A percentile compares a stretch with the other conserved stretches of the same genome.
Evolutionary conservation across 37 sponge, comb jelly and placozoan species (phyloP).

Genomic region (Tethya wilhelma): DNA sequence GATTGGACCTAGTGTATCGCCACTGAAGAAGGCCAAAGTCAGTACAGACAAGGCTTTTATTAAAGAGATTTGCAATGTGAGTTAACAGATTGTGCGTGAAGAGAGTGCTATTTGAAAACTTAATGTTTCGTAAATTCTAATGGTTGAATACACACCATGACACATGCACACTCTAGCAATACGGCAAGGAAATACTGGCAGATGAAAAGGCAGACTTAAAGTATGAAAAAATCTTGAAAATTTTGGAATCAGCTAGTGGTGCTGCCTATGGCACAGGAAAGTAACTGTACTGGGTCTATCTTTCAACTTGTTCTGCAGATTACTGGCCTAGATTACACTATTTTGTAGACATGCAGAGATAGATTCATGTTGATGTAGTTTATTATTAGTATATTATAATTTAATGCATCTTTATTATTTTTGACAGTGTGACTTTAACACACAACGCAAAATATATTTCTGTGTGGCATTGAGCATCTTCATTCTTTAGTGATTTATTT

Average conservation of each 20-base stretch:
- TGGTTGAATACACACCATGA: background rate
- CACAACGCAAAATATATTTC: too few relatives aligned
- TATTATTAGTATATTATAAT: too few relatives aligned
- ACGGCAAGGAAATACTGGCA: slow-evolving; percentile 82
- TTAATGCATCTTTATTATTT: too few relatives aligned
- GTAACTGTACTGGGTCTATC: too few relatives aligned
- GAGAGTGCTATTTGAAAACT: background rate
- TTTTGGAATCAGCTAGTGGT: slow-evolving; percentile 84
- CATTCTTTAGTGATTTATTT: too few relatives aligned
- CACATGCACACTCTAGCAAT: slow-evolving; percentile 37
- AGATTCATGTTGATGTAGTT: too few relatives aligned
- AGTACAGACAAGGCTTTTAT: slow-evolving; percentile 96
- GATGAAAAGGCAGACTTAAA: slow-evolving; percentile 75
- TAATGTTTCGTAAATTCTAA: background rate
- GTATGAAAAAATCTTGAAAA: slow-evolving; percentile 50
- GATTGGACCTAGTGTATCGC: slow-evolving; percentile 79
- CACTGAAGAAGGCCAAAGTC: slow-evolving; percentile 95
- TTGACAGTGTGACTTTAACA: too few relatives aligned
- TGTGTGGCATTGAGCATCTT: too few relatives aligned
- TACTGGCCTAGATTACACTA: too few relatives aligned
- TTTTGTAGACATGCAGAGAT: too few relatives aligned
- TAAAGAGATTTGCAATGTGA: slow-evolving; percentile 70
- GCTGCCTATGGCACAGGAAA: slow-evolving; percentile 92
- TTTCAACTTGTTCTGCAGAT: too few relatives aligned
- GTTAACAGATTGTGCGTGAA: background rate